phyloP scores from a whole-genome alignment of 2,797 vertebrate species.

The Prunella strophiata region DNA sequence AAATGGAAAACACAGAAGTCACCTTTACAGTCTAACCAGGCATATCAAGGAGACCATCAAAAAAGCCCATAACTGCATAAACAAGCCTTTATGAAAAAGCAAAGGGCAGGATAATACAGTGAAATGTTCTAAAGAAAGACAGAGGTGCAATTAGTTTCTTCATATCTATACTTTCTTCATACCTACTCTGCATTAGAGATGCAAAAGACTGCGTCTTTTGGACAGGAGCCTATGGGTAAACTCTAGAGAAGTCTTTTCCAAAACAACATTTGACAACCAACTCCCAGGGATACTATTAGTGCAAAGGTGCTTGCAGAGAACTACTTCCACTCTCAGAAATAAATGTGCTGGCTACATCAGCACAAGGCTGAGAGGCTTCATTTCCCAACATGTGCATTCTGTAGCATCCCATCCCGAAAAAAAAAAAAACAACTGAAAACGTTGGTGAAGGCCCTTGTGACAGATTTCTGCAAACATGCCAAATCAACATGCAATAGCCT shows the following conservation, averaged over 20 bases:
- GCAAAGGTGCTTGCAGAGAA: background rate
- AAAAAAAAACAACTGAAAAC: background rate
- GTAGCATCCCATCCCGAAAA: background rate
- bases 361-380: background rate
- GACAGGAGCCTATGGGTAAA: background rate
- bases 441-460: background rate
- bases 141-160: background rate
- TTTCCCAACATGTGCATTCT: background rate
- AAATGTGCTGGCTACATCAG: background rate
- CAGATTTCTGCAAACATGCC: background rate
- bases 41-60: background rate
- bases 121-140: background rate
- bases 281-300: background rate
- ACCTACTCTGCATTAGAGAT: background rate
- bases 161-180: background rate
- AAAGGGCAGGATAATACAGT: background rate
- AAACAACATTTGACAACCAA: background rate
- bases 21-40: background rate
- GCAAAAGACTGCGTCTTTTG: background rate
- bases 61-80: background rate
- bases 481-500: background rate
- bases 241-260: background rate
- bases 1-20: background rate
- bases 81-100: background rate
- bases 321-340: background rate